Evolutionary conservation across 2,888 invertebrate species (phyloP).

Genomic region (Thera britannica): DNA sequence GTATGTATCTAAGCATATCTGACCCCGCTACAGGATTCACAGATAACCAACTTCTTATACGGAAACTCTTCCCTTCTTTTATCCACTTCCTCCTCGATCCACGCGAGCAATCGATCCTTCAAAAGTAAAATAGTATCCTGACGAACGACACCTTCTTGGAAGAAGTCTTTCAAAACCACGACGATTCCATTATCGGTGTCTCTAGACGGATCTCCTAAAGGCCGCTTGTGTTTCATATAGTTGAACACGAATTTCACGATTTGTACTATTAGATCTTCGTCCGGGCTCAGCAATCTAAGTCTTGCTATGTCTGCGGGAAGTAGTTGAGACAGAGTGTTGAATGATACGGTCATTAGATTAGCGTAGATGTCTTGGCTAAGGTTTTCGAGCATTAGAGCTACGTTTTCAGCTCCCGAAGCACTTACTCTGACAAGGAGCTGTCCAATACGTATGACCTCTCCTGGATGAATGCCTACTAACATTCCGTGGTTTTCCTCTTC

Average conservation of each 20-base stretch:
- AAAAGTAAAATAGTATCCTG: conserved; percentile 67
- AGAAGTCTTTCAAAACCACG: conserved; percentile 71
- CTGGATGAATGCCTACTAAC: conserved; percentile 69
- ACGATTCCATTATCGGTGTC: conserved; percentile 68
- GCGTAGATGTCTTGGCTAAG: conserved; percentile 70
- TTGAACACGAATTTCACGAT: conserved; percentile 75
- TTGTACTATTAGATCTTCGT: conserved; percentile 73
- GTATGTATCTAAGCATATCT: conserved; percentile 53
- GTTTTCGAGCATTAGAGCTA: conserved; percentile 65
- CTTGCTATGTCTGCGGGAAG: conserved; percentile 69
- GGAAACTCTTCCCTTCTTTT: conserved; percentile 56
- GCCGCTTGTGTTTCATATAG: conserved; percentile 70
- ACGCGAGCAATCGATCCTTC: conserved; percentile 62
- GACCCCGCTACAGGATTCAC: conserved; percentile 65
- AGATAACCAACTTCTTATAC: conserved; percentile 62
- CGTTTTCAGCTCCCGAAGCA: conserved; percentile 67
- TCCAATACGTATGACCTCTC: conserved; percentile 73
- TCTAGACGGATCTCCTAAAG: conserved; percentile 63
- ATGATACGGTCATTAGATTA: conserved; percentile 70
- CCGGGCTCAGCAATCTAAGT: conserved; percentile 67
- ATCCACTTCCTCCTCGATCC: conserved; percentile 62
- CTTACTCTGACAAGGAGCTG: conserved; percentile 65
- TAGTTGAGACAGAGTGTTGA: conserved; percentile 67
- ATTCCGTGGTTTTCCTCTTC: conserved; percentile 53
- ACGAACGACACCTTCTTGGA: conserved; percentile 72